phyloP scores from a whole-genome alignment of 2,888 invertebrate genomes.

The Matsumyia berberina region DNA sequence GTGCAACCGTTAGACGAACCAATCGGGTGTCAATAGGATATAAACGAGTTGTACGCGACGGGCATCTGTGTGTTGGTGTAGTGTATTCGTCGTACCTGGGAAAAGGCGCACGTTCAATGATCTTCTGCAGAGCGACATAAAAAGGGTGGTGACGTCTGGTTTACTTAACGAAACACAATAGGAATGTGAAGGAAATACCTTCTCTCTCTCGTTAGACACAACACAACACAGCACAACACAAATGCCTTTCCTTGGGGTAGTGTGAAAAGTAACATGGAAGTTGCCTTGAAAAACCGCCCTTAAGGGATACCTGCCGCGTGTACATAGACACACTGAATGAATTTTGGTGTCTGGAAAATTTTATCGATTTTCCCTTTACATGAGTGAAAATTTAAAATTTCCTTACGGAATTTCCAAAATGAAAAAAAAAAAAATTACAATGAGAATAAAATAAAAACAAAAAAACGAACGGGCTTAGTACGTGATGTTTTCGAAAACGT shows the following conservation, averaged over 20 bases:
- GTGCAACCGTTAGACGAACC: conserved; percentile 41
- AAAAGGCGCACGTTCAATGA: conserved; percentile 40
- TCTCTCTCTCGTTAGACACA: neutral
- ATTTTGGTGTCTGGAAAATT: conserved; percentile 65
- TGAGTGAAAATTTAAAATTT: conserved; percentile 53
- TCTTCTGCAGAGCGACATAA: conserved; percentile 12
- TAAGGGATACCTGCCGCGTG: conserved; percentile 30
- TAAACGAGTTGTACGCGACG: conserved; percentile 5
- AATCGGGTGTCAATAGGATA: conserved; percentile 61
- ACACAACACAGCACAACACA: neutral
- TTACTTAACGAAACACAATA: conserved; percentile 26
- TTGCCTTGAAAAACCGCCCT: conserved; percentile 71
- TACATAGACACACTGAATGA: neutral
- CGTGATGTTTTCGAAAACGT: conserved; percentile 84
- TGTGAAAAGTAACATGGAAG: conserved; percentile 42
- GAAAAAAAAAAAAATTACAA: conserved; percentile 8
- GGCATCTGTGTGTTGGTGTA: conserved; percentile 16
- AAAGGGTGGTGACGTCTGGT: conserved; percentile 52
- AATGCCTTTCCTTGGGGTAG: conserved; percentile 17
- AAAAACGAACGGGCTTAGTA: conserved; percentile 65
- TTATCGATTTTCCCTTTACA: conserved; percentile 53
- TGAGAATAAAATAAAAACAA: conserved; percentile 21
- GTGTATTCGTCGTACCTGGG: conserved; percentile 9
- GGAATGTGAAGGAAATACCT: neutral
- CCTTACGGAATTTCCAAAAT: conserved; percentile 51